phyloP scores from a whole-genome alignment of 2,797 vertebrate genomes.

The Molothrus aeneus region DNA sequence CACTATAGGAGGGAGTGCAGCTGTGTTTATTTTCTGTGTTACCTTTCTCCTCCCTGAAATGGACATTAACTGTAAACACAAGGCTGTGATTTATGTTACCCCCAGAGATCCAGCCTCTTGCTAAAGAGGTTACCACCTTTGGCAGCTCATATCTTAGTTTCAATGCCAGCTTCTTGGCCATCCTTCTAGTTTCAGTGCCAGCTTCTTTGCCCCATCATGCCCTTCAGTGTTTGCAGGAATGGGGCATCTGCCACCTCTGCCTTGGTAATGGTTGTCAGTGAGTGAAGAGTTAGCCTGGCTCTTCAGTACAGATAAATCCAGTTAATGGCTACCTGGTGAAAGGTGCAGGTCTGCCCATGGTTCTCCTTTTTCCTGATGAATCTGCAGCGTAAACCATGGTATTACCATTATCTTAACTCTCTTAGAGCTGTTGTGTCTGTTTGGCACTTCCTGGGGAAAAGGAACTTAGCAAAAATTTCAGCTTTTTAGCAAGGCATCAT shows the following conservation, averaged over 20 bases:
- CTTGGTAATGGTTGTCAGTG: background rate
- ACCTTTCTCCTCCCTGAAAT: background rate
- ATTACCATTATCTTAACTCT: background rate
- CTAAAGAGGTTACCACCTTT: slow-evolving; percentile 17
- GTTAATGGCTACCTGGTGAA: background rate
- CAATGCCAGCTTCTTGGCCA: background rate
- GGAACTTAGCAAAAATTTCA: background rate
- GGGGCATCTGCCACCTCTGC: background rate
- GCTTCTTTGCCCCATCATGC: background rate
- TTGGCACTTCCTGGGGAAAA: background rate
- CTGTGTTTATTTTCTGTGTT: background rate
- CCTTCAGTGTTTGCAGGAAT: background rate
- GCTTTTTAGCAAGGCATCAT: background rate
- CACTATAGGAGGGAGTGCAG: background rate
- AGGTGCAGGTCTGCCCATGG: background rate
- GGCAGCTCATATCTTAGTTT: background rate
- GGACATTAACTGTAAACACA: background rate
- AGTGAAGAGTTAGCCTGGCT: background rate
- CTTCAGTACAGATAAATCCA: background rate
- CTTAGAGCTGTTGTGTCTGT: background rate
- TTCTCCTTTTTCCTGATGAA: background rate
- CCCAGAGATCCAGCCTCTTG: background rate
- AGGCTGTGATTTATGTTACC: slow-evolving; percentile 9
- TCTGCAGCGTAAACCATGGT: background rate
- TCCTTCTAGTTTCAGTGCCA: background rate